Percentiles rank a stretch among this genome's conserved stretches.
Conservation (phyloP, 2,113 vertebrate genomes). For the human (Homo sapiens) region GRCh38 chr1:236571001-236571500, state of each 20-base stretch:
- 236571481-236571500: background rate
- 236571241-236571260: background rate
- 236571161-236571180: background rate
- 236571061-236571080: too few relatives aligned
- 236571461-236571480: conserved; percentile 89
- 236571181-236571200: background rate
- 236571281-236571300: accelerated
- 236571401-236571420: conserved; percentile 93
- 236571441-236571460: conserved; percentile 97
- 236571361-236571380: conserved; percentile 91
- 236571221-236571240: too few relatives aligned
- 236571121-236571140: background rate
- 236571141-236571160: background rate
- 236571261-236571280: background rate
- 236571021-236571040: background rate
- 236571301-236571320: background rate
- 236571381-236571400: conserved; percentile 96
- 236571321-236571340: background rate
- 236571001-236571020: background rate
- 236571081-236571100: background rate
- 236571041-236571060: background rate
- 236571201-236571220: background rate
- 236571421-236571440: conserved; percentile 96
- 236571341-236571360: conserved; percentile 93
- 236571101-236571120: background rate